Evolutionary conservation across 1,140 invertebrate species (phyloP), one percentile per base, ranked within the genome.

Genomic region (Drosophila pruinosa): DNA sequence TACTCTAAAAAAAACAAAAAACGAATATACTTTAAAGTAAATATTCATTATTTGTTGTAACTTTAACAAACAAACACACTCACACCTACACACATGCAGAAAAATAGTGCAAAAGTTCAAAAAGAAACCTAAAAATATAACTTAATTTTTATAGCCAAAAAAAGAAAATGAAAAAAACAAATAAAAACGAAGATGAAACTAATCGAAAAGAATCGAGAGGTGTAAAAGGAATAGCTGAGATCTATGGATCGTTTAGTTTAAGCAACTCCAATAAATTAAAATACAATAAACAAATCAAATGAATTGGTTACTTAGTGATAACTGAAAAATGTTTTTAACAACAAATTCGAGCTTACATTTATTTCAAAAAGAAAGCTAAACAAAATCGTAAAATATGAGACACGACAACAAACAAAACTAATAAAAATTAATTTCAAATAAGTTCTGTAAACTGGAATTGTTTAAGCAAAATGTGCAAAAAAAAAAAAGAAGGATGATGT

Each of bases 111-210:
- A 89, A 85, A 78, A 85, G 65, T 76, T 79, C 67, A 89, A 81
- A 75, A 88, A 67, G 47, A 56, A 39, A 74, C 61, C 22, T 53
- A 62, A 62, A 79, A 67, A 71, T 64, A 69, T 85, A 89, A 86
- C 78, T 89, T 89, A 89, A 89, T 89, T 89, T 89, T 89, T 89
- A 89, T 89, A 89, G 86, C 86, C 86, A 89, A 89, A 80, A 89
- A 76, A 68, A 17, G 38, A 77, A 64, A 69, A 68, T 22, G 36
- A 75, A 64, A 75, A 34, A 41, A 36, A 52, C 54, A 54, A 24
- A 21, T 10, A 57, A 57, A 56, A 64, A 50, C n/a, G n/a, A n/a
- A n/a, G n/a, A 38, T 24, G 26, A 38, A 54, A 26, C 22, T 50
- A 38, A 72, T 15, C 22, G 39, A 34, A 19, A 53, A 10, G 43